Evolutionary conservation across 1,140 invertebrate genomes (phyloP).

Genomic region (Zaprionus ghesquierei): DNA sequence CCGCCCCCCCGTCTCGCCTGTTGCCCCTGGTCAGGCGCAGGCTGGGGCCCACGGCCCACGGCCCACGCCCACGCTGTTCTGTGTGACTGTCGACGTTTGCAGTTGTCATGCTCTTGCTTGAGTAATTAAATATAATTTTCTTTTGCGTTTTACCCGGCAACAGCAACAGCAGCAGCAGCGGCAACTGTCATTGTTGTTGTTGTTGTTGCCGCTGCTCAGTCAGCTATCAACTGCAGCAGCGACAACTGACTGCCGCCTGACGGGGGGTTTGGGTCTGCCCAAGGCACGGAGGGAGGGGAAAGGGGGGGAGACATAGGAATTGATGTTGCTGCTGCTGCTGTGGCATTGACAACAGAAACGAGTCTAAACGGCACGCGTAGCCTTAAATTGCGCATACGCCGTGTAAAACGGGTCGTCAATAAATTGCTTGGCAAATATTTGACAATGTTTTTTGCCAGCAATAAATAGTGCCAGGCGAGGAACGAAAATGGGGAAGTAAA

Average conservation of each 20-base stretch:
- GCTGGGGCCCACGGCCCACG: too few species aligned
- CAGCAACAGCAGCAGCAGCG: slow-evolving; percentile 21
- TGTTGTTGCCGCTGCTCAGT: slow-evolving; percentile 25
- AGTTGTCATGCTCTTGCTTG: slow-evolving; percentile 75
- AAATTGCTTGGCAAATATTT: slow-evolving; percentile 50
- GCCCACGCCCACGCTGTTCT: neutral
- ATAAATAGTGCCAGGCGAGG: slow-evolving; percentile 54
- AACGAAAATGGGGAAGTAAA: neutral
- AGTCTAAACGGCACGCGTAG: neutral
- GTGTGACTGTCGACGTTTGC: slow-evolving; percentile 56
- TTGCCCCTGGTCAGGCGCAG: neutral
- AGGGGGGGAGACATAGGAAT: neutral
- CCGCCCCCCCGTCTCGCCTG: neutral
- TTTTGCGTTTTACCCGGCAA: slow-evolving; percentile 64
- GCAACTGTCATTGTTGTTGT: neutral
- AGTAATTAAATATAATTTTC: slow-evolving; percentile 79
- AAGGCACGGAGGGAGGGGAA: neutral
- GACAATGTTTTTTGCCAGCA: slow-evolving; percentile 53
- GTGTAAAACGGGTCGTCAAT: slow-evolving; percentile 37
- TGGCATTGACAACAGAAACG: slow-evolving; percentile 10
- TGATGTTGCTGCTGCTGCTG: slow-evolving; percentile 13
- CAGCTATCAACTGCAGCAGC: slow-evolving; percentile 38
- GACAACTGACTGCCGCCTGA: neutral
- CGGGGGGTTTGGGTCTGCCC: neutral
- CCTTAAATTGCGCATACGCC: slow-evolving; percentile 28